Evolutionary conservation across 2,797 vertebrate genomes (phyloP).

Genomic region (Parotocinclus haroldoi): DNA sequence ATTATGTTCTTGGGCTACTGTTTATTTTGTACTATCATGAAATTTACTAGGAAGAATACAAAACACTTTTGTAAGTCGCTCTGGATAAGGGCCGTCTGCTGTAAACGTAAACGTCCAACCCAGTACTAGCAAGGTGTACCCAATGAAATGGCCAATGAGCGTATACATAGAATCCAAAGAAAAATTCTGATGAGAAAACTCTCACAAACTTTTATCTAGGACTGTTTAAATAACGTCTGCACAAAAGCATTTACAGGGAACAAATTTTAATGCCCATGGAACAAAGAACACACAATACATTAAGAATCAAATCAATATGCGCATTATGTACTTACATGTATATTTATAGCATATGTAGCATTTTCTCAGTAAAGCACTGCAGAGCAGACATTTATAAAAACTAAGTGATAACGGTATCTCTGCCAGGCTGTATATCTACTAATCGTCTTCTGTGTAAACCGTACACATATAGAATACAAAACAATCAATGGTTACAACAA

Average conservation of each 20-base stretch:
- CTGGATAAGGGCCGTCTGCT: too few relatives aligned
- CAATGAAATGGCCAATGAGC: too few relatives aligned
- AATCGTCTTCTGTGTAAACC: constrained; percentile 8
- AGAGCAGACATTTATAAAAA: not conserved
- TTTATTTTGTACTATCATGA: too few relatives aligned
- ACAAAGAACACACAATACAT: constrained; percentile 35
- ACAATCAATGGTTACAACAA: not conserved
- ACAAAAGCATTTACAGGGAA: constrained; percentile 9
- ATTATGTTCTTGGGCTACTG: too few relatives aligned
- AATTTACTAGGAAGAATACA: too few relatives aligned
- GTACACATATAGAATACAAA: constrained; percentile 10
- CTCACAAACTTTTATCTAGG: too few relatives aligned
- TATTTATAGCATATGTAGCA: constrained; percentile 23
- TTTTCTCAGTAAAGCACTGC: constrained; percentile 33
- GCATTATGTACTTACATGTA: not conserved
- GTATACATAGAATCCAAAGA: too few relatives aligned
- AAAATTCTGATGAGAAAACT: too few relatives aligned
- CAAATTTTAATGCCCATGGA: constrained; percentile 58
- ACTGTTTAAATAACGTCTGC: too few relatives aligned
- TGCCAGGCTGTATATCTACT: constrained; percentile 10
- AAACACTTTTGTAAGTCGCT: too few relatives aligned
- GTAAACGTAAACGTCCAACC: too few relatives aligned
- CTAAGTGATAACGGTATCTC: constrained; percentile 11
- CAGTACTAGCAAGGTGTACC: too few relatives aligned
- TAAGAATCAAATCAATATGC: not conserved